Evolutionary conservation across 2,797 vertebrate species (phyloP).

Genomic region (Gymnothorax reevesii): DNA sequence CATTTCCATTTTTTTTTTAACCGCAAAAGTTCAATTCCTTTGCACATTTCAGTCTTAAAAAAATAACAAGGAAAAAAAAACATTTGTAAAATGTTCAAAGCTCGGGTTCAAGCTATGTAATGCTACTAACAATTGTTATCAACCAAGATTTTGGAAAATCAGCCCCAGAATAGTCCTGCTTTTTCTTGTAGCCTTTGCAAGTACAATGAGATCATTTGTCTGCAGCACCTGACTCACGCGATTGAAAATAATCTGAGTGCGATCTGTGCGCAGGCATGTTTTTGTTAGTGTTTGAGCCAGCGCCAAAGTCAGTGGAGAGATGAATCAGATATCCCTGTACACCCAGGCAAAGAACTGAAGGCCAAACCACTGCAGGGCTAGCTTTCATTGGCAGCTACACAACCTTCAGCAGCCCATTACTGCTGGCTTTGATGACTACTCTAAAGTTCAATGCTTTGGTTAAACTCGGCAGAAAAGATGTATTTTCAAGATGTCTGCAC

Average conservation of each 20-base stretch:
- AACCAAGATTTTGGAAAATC: too few relatives aligned
- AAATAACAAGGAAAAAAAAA: neutral
- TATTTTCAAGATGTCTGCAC: too few relatives aligned
- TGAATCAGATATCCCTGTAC: conserved; percentile 23
- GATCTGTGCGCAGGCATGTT: neutral
- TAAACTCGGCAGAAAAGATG: conserved; percentile 13
- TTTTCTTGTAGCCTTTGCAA: neutral
- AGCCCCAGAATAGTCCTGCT: neutral
- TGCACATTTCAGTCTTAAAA: neutral
- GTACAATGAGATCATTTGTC: neutral
- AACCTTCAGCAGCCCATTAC: conserved; percentile 29
- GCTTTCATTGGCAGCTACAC: conserved; percentile 25
- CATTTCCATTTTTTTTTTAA: neutral
- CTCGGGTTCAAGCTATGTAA: too few relatives aligned
- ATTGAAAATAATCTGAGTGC: neutral
- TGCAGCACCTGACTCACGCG: neutral
- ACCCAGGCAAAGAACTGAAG: neutral
- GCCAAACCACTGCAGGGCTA: neutral
- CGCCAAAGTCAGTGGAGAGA: neutral
- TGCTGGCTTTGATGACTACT: conserved; percentile 24
- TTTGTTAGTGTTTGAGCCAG: neutral
- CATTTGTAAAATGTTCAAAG: too few relatives aligned
- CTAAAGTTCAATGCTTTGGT: conserved; percentile 16
- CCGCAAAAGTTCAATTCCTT: neutral
- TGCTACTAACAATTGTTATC: too few relatives aligned